Percentiles rank a stretch among this genome's conserved stretches.
Conservation (phyloP, 2,797 vertebrate species). For the Coregonus suidteri region DNA sequence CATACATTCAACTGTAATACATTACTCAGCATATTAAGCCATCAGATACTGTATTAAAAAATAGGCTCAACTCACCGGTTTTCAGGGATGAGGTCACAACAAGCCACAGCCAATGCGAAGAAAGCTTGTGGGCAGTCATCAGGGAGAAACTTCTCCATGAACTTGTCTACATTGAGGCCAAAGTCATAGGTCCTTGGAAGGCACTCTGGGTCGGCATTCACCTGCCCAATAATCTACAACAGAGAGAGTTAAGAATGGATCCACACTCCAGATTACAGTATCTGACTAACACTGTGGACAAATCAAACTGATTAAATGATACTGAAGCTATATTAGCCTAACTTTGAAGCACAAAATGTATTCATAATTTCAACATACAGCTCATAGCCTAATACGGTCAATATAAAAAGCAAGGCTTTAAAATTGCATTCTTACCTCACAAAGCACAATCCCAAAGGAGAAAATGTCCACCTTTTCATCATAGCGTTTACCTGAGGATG, state of each 20-base stretch:
- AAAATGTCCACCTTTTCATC: slow-evolving; percentile 96
- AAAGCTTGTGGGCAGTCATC: slow-evolving; percentile 91
- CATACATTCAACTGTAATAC: too few relatives aligned
- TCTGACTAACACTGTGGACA: background rate
- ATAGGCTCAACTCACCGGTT: slow-evolving; percentile 79
- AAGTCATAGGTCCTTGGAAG: slow-evolving; percentile 93
- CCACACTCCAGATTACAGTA: background rate
- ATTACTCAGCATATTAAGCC: too few relatives aligned
- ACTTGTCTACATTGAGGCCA: slow-evolving; percentile 92
- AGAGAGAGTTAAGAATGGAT: slow-evolving; percentile 1
- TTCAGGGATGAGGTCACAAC: slow-evolving; percentile 91
- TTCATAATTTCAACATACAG: too few relatives aligned
- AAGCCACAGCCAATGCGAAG: slow-evolving; percentile 91
- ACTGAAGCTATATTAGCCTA: too few relatives aligned
- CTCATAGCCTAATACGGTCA: too few relatives aligned
- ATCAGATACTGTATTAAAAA: background rate
- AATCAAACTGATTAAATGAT: background rate
- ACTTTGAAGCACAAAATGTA: too few relatives aligned
- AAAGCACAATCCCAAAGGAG: slow-evolving; percentile 93
- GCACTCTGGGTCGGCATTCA: slow-evolving; percentile 95
- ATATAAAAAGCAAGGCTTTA: background rate
- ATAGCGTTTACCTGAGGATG: slow-evolving; percentile 87
- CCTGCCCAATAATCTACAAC: slow-evolving; percentile 92
- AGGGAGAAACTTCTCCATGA: slow-evolving; percentile 95
- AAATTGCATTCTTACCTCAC: slow-evolving; percentile 81